Evolutionary conservation across 2,797 vertebrate species (phyloP).

Genomic region (Neosalanx taihuensis): DNA sequence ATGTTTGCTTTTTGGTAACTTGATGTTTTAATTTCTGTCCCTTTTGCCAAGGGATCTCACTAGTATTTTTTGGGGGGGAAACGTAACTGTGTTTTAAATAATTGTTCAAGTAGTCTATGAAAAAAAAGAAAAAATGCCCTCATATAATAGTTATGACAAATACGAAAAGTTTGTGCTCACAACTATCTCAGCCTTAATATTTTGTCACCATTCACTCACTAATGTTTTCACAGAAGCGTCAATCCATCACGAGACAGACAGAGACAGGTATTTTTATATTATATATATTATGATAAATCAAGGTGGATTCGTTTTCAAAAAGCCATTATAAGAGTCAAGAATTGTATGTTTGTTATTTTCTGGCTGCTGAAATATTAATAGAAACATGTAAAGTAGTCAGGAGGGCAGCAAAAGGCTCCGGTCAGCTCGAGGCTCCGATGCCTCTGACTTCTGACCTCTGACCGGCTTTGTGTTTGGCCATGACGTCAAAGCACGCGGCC

Average conservation of each 20-base stretch:
- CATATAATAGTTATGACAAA: not conserved
- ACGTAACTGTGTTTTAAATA: constrained; percentile 26
- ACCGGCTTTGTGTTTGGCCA: constrained; percentile 23
- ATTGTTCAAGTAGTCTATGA: not conserved
- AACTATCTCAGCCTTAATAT: not conserved
- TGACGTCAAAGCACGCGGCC: constrained; percentile 17
- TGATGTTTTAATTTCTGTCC: constrained; percentile 27
- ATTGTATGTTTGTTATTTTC: constrained; percentile 48
- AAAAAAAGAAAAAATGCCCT: constrained; percentile 6
- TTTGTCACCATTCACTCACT: constrained; percentile 9
- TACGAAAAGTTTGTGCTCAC: too few relatives aligned
- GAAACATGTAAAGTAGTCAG: constrained; percentile 54
- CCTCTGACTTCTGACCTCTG: constrained; percentile 32
- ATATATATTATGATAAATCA: constrained; percentile 45
- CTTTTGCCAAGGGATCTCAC: constrained; percentile 16
- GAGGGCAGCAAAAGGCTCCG: constrained; percentile 46
- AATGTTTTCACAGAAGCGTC: not conserved
- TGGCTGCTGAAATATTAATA: constrained; percentile 68
- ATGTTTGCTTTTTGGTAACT: constrained; percentile 52
- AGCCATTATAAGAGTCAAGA: constrained; percentile 35
- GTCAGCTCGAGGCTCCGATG: constrained; percentile 37
- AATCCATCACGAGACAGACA: not conserved
- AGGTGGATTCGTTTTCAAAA: constrained; percentile 26
- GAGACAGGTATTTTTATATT: not conserved
- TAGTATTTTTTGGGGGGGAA: constrained; percentile 24